These are phyloP conservation scores for Pygocentrus nattereri DNA, from an alignment of 2,797 vertebrate species.

Conservation along the genomic window DNA sequence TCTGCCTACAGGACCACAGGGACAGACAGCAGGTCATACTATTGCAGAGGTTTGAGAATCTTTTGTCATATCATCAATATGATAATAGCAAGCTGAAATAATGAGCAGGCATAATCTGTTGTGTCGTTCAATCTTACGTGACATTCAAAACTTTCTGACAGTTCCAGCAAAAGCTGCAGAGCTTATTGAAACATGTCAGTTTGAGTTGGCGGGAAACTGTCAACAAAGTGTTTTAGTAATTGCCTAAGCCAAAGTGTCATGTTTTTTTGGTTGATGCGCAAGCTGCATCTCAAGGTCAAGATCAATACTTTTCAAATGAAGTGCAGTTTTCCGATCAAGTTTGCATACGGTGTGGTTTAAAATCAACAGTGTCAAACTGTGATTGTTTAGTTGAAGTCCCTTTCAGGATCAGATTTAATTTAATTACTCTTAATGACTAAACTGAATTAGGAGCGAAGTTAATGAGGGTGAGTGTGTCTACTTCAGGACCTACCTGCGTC, in stretches of 20 bases:
- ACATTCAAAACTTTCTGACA: slow-evolving; percentile 52
- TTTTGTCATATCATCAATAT: slow-evolving; percentile 62
- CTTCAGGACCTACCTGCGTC: slow-evolving; percentile 86
- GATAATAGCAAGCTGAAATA: slow-evolving; percentile 52
- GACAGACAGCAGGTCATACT: slow-evolving; percentile 47
- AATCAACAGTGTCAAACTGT: too few relatives aligned
- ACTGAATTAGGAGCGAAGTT: too few relatives aligned
- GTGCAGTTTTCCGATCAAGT: background rate
- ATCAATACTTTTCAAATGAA: background rate
- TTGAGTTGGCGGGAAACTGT: background rate
- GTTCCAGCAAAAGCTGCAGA: slow-evolving; percentile 22
- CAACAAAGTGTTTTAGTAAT: slow-evolving; percentile 1
- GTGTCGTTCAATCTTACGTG: slow-evolving; percentile 39
- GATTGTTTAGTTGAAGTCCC: background rate
- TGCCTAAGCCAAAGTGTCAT: slow-evolving; percentile 2
- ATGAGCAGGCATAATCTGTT: slow-evolving; percentile 17
- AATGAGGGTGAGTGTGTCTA: background rate
- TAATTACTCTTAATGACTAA: background rate
- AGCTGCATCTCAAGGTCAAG: background rate
- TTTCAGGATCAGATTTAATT: background rate
- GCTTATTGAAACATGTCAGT: slow-evolving; percentile 23
- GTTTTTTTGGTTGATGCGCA: background rate
- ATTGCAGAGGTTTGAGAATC: slow-evolving; percentile 41
- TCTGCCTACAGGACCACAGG: slow-evolving; percentile 41
- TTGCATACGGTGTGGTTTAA: background rate